Percentiles rank a stretch among this genome's conserved stretches.
Evolutionary conservation across 2,888 invertebrate genomes (phyloP).

Genomic region (Spilosoma lubricipeda): DNA sequence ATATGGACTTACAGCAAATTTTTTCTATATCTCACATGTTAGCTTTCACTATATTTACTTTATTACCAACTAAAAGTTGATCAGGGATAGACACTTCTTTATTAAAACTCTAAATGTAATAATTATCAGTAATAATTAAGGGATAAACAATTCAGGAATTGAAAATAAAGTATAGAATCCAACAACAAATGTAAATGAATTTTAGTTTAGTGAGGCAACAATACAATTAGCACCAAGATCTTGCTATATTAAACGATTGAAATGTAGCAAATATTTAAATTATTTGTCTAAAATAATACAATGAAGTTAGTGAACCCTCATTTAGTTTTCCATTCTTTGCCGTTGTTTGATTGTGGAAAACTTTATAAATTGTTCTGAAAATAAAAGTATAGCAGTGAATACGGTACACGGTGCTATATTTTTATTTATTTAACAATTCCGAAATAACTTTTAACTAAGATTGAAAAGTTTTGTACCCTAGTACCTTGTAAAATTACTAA

Average conservation of each 20-base stretch:
- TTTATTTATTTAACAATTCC: not conserved
- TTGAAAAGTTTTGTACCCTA: not conserved
- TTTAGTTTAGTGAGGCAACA: no score
- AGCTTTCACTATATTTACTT: no score
- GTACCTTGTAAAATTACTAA: constrained; percentile 5
- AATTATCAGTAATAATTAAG: no score
- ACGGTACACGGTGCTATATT: not conserved
- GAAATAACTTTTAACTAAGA: not conserved
- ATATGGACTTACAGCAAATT: no score
- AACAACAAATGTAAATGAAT: no score
- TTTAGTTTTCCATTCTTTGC: not conserved
- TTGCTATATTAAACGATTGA: not conserved
- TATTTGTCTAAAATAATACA: not conserved
- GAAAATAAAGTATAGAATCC: no score
- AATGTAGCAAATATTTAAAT: not conserved
- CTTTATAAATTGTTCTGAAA: not conserved
- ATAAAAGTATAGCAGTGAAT: not conserved
- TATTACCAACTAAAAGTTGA: no score
- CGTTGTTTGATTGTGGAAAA: not conserved
- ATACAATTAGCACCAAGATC: no score
- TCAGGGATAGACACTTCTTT: no score
- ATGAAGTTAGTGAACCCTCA: not conserved
- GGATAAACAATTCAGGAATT: no score
- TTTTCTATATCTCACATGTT: no score
- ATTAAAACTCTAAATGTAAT: no score